These are phyloP conservation scores for Drosophila ogumai DNA, from an alignment of 1,140 invertebrate species.

Conservation along the genomic window DNA sequence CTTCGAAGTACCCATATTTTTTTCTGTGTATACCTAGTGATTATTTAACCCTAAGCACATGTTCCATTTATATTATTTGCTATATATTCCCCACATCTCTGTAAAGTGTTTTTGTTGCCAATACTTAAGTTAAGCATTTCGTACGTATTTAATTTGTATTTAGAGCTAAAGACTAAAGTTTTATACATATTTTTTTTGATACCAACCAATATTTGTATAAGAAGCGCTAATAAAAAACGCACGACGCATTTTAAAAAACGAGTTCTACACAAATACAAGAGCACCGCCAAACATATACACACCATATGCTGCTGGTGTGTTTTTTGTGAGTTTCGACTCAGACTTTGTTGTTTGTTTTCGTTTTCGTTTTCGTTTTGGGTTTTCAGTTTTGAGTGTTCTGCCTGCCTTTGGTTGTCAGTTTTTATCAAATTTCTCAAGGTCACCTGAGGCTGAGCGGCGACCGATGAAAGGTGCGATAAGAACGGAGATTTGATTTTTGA, in stretches of 20 bases:
- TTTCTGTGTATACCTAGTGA: conserved; percentile 2
- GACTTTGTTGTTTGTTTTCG: conserved; percentile 21
- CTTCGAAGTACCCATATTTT: conserved; percentile 3
- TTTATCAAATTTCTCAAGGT: conserved; percentile 43
- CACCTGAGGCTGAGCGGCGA: conserved; percentile 1
- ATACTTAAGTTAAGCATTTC: conserved; percentile 42
- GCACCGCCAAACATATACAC: conserved; percentile 4
- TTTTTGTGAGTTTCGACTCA: conserved; percentile 7
- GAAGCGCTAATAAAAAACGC: conserved; percentile 65
- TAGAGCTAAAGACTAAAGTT: conserved; percentile 51
- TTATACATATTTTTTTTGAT: conserved; percentile 19
- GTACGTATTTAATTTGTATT: conserved; percentile 50
- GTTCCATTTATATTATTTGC: conserved; percentile 37
- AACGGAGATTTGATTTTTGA: conserved; percentile 31
- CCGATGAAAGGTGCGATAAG: conserved; percentile 36
- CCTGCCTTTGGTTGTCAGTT: conserved; percentile 4
- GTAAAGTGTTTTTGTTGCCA: conserved; percentile 22
- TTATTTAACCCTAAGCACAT: conserved; percentile 45
- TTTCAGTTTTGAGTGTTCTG: conserved; percentile 17
- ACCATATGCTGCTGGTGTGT: conserved; percentile 11
- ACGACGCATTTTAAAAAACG: conserved; percentile 74
- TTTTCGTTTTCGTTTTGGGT: conserved; percentile 10
- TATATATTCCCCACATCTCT: conserved; percentile 13
- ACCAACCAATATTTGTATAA: conserved; percentile 30
- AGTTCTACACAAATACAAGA: conserved; percentile 53